phyloP scores from a whole-genome alignment of 2,888 invertebrate genomes.

The Lycaena phlaeas region DNA sequence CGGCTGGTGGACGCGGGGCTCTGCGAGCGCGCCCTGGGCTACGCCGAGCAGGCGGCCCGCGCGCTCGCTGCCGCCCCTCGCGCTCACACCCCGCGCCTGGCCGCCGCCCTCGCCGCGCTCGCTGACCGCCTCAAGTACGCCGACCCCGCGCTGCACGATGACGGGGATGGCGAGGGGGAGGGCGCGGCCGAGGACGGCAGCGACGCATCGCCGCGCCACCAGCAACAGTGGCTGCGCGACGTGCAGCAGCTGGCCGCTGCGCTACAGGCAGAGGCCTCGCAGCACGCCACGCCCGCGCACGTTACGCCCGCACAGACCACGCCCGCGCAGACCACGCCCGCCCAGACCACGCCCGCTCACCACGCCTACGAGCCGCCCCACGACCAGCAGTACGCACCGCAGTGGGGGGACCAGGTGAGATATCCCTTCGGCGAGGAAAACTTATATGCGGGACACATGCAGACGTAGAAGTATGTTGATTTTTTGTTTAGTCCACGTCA shows the following conservation, averaged over 20 bases:
- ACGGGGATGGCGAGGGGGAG: slow-evolving; percentile 36
- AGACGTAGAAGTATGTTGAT: no score
- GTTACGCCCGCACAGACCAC: slow-evolving; percentile 18
- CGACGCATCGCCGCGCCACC: slow-evolving; percentile 39
- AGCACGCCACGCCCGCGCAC: slow-evolving; percentile 33
- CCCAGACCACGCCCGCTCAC: slow-evolving; percentile 19
- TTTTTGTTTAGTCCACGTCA: no score
- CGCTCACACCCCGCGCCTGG: slow-evolving; percentile 71
- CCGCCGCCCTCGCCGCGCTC: slow-evolving; percentile 71
- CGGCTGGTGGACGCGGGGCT: slow-evolving; percentile 83
- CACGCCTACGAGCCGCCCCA: no score
- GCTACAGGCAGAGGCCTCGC: slow-evolving; percentile 25
- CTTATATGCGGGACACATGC: no score
- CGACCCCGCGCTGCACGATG: slow-evolving; percentile 66
- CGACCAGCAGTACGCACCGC: no score
- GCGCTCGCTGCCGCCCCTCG: slow-evolving; percentile 75
- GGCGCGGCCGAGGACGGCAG: slow-evolving; percentile 31
- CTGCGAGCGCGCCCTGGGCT: slow-evolving; percentile 85
- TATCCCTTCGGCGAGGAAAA: no score
- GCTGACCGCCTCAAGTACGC: slow-evolving; percentile 75
- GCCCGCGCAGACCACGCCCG: slow-evolving; percentile 21
- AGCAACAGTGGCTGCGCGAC: slow-evolving; percentile 47
- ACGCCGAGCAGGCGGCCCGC: slow-evolving; percentile 85
- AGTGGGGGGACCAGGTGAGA: slow-evolving; percentile 33
- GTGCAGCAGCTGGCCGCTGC: slow-evolving; percentile 29